Evolutionary conservation across 2,113 vertebrate genomes (phyloP).

Genomic region (Cottus gobio): DNA sequence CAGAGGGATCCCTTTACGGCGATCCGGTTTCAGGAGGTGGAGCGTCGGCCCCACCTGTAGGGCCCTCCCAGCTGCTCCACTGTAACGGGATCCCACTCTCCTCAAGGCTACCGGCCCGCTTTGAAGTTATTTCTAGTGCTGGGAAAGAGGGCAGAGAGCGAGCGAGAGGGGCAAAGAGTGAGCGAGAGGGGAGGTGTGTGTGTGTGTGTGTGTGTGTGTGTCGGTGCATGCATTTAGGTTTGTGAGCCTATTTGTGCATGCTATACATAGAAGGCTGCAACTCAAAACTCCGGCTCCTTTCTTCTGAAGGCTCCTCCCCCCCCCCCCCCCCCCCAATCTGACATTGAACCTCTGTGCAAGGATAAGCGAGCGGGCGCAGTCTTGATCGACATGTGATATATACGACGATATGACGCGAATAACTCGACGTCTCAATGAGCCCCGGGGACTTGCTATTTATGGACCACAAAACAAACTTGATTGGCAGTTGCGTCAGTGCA

Average conservation of each 20-base stretch:
- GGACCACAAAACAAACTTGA: background rate
- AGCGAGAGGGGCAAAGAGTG: conserved; percentile 34
- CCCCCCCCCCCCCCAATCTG: background rate
- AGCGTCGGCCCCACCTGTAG: conserved; percentile 83
- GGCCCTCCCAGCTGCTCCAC: conserved; percentile 83
- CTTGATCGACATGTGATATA: background rate
- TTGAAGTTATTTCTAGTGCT: conserved; percentile 88
- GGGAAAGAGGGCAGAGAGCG: conserved; percentile 77
- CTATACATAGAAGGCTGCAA: conserved; percentile 58
- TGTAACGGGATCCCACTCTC: conserved; percentile 82
- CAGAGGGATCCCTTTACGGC: conserved; percentile 79
- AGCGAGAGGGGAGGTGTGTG: conserved; percentile 20
- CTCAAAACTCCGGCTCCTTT: conserved; percentile 51
- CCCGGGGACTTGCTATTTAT: background rate
- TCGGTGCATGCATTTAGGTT: conserved; percentile 35
- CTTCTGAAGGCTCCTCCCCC: background rate
- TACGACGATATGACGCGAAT: conserved; percentile 5
- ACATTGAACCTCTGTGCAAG: conserved; percentile 23
- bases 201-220: conserved; percentile 41
- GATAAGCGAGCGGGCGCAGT: conserved; percentile 1
- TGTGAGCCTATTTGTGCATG: conserved; percentile 53
- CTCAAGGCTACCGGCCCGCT: conserved; percentile 81
- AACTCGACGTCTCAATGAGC: background rate
- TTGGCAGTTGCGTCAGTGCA: background rate
- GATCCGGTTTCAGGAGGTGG: conserved; percentile 83